These are phyloP conservation scores for Coenonympha glycerion DNA, from an alignment of 2,888 invertebrate species.

Conservation along the genomic window DNA sequence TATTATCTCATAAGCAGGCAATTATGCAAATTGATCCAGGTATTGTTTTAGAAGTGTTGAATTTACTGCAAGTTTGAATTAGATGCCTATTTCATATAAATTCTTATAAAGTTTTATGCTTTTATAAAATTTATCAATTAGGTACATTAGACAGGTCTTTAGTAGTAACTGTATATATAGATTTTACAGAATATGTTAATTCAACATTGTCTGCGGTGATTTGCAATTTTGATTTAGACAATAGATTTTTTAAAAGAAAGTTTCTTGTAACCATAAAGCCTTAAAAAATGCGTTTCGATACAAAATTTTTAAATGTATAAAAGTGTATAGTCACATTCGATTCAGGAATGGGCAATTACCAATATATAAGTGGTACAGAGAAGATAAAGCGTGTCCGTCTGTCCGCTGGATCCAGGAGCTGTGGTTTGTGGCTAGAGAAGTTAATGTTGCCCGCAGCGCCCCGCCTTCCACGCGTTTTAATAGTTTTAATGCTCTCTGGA, in stretches of 20 bases:
- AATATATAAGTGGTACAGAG: conserved; percentile 28
- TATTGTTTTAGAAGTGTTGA: not conserved
- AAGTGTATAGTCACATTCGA: not conserved
- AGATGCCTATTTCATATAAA: not conserved
- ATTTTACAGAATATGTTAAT: too few species aligned
- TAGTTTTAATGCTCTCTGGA: conserved; percentile 56
- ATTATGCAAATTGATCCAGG: conserved; percentile 4
- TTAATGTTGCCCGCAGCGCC: conserved; percentile 51
- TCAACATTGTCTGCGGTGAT: too few species aligned
- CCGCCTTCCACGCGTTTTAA: conserved; percentile 59
- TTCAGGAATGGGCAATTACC: conserved; percentile 16
- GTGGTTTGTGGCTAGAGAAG: conserved; percentile 66
- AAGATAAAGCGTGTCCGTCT: conserved; percentile 47
- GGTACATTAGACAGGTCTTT: too few species aligned
- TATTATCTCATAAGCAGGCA: not conserved
- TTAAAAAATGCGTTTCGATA: too few species aligned
- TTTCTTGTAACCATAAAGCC: too few species aligned
- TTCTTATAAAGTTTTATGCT: too few species aligned
- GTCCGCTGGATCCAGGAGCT: conserved; percentile 55
- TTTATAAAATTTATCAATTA: too few species aligned
- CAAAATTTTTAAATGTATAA: too few species aligned
- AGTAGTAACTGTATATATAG: too few species aligned
- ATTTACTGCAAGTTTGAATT: not conserved
- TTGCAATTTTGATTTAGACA: too few species aligned
- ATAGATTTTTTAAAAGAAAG: too few species aligned